These are phyloP conservation scores for Amiota mariae DNA, from an alignment of 2,888 invertebrate genomes.

Conservation along the genomic window DNA sequence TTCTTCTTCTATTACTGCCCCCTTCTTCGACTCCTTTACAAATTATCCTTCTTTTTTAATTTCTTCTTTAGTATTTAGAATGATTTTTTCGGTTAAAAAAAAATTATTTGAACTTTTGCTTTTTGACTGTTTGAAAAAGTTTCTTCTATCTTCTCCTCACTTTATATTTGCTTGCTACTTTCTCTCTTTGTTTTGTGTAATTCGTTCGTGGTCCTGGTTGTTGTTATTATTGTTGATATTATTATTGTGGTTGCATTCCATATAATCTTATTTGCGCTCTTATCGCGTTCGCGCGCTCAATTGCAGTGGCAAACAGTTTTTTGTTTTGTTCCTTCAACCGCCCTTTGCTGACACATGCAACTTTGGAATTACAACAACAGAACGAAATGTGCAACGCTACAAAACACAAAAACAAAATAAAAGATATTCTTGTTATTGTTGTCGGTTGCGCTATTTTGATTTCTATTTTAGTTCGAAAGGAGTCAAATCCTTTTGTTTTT, in stretches of 20 bases:
- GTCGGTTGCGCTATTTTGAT: no score
- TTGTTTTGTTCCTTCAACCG: neutral
- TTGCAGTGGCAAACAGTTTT: constrained; percentile 39
- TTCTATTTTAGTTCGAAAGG: no score
- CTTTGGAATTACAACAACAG: no score
- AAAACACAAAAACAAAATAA: constrained; percentile 1
- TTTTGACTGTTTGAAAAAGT: constrained; percentile 49
- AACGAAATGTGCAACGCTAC: constrained; percentile 10
- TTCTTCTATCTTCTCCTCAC: constrained; percentile 30
- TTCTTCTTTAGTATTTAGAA: constrained; percentile 20
- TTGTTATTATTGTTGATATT: constrained; percentile 23
- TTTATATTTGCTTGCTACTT: neutral
- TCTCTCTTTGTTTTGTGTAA: constrained; percentile 15
- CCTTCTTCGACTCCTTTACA: constrained; percentile 6
- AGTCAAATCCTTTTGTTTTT: no score
- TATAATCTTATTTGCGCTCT: constrained; percentile 41
- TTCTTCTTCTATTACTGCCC: constrained; percentile 31
- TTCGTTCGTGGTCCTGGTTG: constrained; percentile 5
- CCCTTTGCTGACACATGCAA: neutral
- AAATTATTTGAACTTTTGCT: constrained; percentile 47
- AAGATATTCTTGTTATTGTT: no score
- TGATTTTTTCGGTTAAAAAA: neutral
- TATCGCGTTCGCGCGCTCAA: constrained; percentile 44
- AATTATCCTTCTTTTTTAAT: constrained; percentile 18
- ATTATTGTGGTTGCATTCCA: constrained; percentile 49